Evolutionary conservation across 2,888 invertebrate genomes (phyloP).

Genomic region (Epinotia bilunana): DNA sequence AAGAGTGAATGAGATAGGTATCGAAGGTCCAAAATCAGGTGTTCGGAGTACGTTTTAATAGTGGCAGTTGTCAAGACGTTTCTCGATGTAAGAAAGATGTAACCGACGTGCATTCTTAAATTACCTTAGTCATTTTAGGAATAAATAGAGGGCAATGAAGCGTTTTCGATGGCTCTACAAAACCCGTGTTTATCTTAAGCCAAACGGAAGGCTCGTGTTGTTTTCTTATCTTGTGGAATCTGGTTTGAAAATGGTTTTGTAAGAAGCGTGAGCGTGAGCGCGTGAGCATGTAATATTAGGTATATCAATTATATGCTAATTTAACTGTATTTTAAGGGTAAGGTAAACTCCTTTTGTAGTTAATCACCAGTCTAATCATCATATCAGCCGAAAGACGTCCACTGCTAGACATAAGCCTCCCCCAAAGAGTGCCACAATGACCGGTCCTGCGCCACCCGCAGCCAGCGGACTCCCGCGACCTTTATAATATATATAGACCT

Average conservation of each 20-base stretch:
- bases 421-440: no score
- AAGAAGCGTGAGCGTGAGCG: no score
- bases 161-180: conserved; percentile 15
- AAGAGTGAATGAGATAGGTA: conserved; percentile 9
- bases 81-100: neutral
- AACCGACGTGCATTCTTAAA: neutral
- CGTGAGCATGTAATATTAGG: no score
- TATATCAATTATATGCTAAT: no score
- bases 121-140: neutral
- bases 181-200: conserved; percentile 34
- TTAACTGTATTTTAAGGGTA: no score
- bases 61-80: neutral
- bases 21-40: conserved; percentile 1
- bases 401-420: no score
- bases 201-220: conserved; percentile 24
- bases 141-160: neutral
- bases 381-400: no score
- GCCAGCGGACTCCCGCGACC: no score
- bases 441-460: no score
- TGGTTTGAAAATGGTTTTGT: conserved; percentile 8
- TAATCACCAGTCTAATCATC: no score
- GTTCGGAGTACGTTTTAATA: neutral
- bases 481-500: no score
- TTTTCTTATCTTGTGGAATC: conserved; percentile 7
- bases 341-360: neutral